These are phyloP conservation scores for Zhuqinia jingwanae DNA, from an alignment of 2,888 invertebrate genomes.

Conservation along the genomic window DNA sequence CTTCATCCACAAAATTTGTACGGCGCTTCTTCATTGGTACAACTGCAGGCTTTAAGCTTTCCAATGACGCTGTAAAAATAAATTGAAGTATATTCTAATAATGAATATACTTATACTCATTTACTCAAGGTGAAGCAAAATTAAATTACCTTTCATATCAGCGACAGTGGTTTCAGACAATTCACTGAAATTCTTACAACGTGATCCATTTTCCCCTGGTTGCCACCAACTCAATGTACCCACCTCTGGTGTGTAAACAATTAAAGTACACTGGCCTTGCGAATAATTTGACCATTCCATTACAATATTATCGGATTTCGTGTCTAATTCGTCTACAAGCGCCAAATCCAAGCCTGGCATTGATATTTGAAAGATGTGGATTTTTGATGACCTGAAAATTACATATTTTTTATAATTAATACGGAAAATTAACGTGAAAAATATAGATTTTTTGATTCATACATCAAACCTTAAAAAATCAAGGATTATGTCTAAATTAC, in stretches of 20 bases:
- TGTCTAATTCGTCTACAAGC: background rate
- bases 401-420: too few relatives aligned
- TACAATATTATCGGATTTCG: constrained; percentile 1
- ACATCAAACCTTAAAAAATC: background rate
- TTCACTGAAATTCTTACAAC: background rate
- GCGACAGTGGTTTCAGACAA: background rate
- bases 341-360: background rate
- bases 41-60: background rate
- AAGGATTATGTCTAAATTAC: background rate
- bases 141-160: constrained; percentile 13
- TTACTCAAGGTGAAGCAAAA: background rate
- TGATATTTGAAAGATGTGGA: background rate
- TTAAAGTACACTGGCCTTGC: background rate
- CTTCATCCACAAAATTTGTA: background rate
- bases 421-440: too few relatives aligned
- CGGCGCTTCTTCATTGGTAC: constrained; percentile 32
- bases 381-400: background rate
- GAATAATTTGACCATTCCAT: background rate
- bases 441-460: background rate
- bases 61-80: background rate
- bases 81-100: background rate
- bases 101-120: too few relatives aligned
- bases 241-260: constrained; percentile 1
- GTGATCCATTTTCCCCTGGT: background rate
- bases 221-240: background rate